These are phyloP conservation scores for Sterrhoptilus dennistouni DNA, from an alignment of 2,113 vertebrate genomes.

Conservation along the genomic window DNA sequence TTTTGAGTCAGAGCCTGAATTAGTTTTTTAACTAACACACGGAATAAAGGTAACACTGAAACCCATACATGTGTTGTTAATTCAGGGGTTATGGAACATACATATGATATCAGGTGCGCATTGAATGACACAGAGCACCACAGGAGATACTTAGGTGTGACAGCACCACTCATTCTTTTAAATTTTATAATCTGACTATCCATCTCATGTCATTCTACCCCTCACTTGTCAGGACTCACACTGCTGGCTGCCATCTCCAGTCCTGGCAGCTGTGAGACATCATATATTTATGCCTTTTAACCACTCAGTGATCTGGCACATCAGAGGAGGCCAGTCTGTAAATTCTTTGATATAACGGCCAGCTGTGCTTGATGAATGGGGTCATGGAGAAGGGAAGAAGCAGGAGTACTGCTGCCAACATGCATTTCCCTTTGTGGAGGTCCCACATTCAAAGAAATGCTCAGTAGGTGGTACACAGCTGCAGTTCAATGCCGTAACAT, in stretches of 20 bases:
- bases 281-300: neutral
- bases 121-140: neutral
- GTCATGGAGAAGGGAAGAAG: neutral
- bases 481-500: neutral
- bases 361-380: neutral
- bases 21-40: neutral
- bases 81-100: neutral
- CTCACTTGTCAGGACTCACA: neutral
- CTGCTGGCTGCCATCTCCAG: neutral
- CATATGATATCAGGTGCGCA: neutral
- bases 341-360: neutral
- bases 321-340: neutral
- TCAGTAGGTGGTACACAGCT: slow-evolving; percentile 6
- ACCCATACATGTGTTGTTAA: neutral
- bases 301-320: neutral
- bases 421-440: neutral
- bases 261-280: neutral
- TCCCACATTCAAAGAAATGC: neutral
- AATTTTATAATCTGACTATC: neutral
- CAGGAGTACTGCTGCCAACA: neutral
- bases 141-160: neutral
- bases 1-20: neutral
- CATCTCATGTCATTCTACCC: neutral
- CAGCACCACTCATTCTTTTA: neutral
- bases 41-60: neutral